Percentiles rank a stretch among this genome's conserved stretches.
These are phyloP conservation scores for Equus quagga DNA, from an alignment of 2,113 vertebrate species.

Conservation along the genomic window DNA sequence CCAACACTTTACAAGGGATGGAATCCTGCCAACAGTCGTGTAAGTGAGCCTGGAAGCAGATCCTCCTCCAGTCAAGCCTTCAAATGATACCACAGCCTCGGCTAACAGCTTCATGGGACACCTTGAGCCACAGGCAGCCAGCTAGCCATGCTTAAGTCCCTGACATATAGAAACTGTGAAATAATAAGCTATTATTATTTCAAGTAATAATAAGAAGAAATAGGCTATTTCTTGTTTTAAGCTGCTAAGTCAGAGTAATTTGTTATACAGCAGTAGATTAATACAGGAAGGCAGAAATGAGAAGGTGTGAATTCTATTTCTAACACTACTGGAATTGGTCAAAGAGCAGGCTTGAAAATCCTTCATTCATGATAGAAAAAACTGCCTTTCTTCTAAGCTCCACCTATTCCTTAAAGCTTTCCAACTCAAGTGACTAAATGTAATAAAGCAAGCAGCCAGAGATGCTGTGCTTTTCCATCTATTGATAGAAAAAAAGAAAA, in stretches of 20 bases:
- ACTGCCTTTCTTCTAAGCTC: neutral
- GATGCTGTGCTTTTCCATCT: conserved; percentile 52
- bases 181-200: neutral
- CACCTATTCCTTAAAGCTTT: conserved; percentile 50
- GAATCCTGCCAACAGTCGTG: neutral
- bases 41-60: neutral
- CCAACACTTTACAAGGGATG: neutral
- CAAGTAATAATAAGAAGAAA: too few species aligned
- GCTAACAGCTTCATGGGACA: neutral
- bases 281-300: neutral
- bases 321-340: neutral
- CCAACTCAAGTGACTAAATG: conserved; percentile 19
- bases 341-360: neutral
- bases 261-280: neutral
- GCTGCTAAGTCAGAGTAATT: neutral
- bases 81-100: neutral
- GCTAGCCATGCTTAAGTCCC: neutral
- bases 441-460: conserved; percentile 38
- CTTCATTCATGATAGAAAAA: conserved; percentile 20
- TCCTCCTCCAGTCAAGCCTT: neutral
- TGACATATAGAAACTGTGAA: neutral
- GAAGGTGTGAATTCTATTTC: neutral
- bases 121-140: neutral
- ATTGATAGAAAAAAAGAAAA: conserved; percentile 59
- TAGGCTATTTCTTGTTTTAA: conserved; percentile 38